These are phyloP conservation scores for Aphelinus atriplicis DNA, from an alignment of 1,140 invertebrate species.

Conservation along the genomic window DNA sequence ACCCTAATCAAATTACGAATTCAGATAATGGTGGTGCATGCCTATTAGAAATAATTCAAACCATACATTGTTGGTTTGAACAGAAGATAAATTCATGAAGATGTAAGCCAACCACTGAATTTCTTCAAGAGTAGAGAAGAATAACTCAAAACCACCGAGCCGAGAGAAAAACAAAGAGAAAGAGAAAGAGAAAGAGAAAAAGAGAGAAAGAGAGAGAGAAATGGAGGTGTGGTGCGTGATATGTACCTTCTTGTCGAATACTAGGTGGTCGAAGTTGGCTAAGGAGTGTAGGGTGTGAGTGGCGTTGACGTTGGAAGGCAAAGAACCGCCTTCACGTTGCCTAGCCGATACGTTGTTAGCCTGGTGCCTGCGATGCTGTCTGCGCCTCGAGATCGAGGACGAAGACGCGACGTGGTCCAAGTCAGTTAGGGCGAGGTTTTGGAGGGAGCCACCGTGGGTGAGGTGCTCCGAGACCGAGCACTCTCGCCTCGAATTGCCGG, in stretches of 20 bases:
- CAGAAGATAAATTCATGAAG: no score
- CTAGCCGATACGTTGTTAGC: conserved; percentile 69
- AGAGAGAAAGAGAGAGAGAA: conserved; percentile 32
- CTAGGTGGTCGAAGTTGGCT: conserved; percentile 59
- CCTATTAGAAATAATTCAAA: no score
- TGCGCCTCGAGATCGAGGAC: conserved; percentile 55
- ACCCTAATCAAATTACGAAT: no score
- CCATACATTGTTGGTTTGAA: no score
- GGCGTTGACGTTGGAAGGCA: conserved; percentile 71
- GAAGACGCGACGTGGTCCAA: conserved; percentile 53
- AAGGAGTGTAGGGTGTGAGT: conserved; percentile 59
- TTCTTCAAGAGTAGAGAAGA: no score
- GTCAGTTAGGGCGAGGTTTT: conserved; percentile 68
- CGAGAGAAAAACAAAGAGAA: background rate
- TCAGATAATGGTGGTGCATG: no score
- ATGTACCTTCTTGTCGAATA: conserved; percentile 62
- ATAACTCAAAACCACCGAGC: no score
- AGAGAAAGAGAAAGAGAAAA: conserved; percentile 11
- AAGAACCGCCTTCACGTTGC: conserved; percentile 74
- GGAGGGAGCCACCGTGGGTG: conserved; percentile 69
- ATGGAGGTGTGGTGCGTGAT: background rate
- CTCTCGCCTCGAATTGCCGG: conserved; percentile 51
- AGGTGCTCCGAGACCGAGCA: conserved; percentile 63
- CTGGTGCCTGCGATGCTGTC: conserved; percentile 57
- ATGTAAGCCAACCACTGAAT: no score